Evolutionary conservation across 2,113 vertebrate genomes (phyloP).

Genomic region (Microtus richardsoni): DNA sequence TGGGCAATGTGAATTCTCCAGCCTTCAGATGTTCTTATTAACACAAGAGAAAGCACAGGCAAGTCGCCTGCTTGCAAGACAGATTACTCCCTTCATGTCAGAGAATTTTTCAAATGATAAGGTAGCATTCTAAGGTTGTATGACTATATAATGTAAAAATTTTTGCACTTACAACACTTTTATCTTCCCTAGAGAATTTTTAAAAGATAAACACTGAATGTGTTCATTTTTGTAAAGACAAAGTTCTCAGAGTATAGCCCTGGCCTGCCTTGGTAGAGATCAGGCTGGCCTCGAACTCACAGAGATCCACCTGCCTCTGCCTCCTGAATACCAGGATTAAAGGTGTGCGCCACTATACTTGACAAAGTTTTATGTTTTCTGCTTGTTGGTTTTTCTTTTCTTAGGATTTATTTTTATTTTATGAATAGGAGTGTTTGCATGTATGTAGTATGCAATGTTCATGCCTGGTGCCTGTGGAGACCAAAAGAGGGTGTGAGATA

Average conservation of each 20-base stretch:
- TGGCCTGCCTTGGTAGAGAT: background rate
- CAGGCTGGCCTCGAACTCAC: background rate
- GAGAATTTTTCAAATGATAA: conserved; percentile 42
- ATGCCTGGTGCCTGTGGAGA: background rate
- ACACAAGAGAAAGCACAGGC: background rate
- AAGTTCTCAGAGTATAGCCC: background rate
- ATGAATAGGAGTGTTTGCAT: background rate
- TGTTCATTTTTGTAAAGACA: background rate
- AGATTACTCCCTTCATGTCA: conserved; percentile 32
- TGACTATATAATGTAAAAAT: conserved; percentile 52
- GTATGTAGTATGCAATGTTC: background rate
- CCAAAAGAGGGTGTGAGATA: no score
- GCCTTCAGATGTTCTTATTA: conserved; percentile 49
- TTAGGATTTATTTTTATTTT: background rate
- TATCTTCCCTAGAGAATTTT: conserved; percentile 5
- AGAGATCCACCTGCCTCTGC: background rate
- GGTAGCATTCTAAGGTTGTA: background rate
- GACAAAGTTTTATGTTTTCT: background rate
- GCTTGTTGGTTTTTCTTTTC: background rate
- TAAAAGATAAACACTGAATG: conserved; percentile 21
- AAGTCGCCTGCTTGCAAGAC: background rate
- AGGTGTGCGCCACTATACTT: background rate
- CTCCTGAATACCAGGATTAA: no score
- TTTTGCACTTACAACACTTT: background rate
- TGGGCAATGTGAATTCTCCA: conserved; percentile 33